A percentile compares a stretch with the other conserved stretches of the same genome.
phyloP scores from a whole-genome alignment of 2,113 vertebrate species.

The Scalopus aquaticus region DNA sequence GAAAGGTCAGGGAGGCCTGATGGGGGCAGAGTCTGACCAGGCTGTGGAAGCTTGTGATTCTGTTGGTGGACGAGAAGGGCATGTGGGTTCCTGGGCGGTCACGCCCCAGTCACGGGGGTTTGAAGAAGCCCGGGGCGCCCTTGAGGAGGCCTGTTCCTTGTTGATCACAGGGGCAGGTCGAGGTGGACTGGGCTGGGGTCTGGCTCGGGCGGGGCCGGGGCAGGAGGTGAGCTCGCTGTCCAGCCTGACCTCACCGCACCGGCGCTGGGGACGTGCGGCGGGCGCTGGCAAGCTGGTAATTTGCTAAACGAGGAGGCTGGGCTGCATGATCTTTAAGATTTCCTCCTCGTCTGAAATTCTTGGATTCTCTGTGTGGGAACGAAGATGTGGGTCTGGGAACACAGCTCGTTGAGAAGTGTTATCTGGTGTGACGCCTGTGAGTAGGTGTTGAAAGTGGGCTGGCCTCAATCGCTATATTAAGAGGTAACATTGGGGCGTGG shows the following conservation, averaged over 20 bases:
- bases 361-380: conserved; percentile 65
- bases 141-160: neutral
- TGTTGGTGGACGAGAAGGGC: too few relatives aligned
- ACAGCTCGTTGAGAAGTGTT: conserved; percentile 45
- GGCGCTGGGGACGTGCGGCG: neutral
- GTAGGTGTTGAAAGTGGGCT: conserved; percentile 65
- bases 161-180: neutral
- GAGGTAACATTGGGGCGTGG: conserved; percentile 4
- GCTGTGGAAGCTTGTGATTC: neutral
- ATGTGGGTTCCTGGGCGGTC: neutral
- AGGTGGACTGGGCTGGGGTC: neutral
- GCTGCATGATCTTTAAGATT: neutral
- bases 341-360: conserved; percentile 23
- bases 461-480: conserved; percentile 53
- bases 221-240: neutral
- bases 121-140: neutral
- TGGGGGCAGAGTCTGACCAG: neutral
- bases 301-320: neutral
- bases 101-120: neutral
- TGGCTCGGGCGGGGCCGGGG: neutral
- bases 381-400: conserved; percentile 61
- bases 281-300: neutral
- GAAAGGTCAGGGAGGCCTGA: neutral
- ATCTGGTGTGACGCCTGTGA: conserved; percentile 60
- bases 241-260: neutral